Percentiles rank a stretch among this genome's conserved stretches.
Evolutionary conservation across 2,797 vertebrate species (phyloP).

Genomic region (Glyptemys insculpta): DNA sequence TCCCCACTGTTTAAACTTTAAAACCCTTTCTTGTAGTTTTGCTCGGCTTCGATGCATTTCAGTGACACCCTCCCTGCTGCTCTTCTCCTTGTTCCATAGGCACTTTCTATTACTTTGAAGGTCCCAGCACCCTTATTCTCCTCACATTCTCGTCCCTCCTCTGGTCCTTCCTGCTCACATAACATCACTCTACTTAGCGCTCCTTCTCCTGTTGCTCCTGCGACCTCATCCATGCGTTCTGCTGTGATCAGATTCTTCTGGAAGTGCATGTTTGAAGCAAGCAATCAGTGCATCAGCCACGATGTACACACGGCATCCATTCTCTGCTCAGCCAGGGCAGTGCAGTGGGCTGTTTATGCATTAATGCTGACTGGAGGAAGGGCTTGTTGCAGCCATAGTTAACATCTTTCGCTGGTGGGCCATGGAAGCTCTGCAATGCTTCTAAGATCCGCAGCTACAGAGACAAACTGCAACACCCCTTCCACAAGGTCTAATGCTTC

Average conservation of each 20-base stretch:
- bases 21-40: not conserved
- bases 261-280: not conserved
- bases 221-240: not conserved
- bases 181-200: not conserved
- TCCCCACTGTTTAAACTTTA: not conserved
- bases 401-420: not conserved
- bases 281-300: not conserved
- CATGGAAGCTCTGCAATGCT: not conserved
- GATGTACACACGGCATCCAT: not conserved
- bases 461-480: constrained; percentile 9
- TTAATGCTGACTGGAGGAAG: not conserved
- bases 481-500: constrained; percentile 50
- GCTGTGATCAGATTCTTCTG: not conserved
- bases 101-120: not conserved
- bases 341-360: not conserved
- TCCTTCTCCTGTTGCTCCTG: not conserved
- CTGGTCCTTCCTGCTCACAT: not conserved
- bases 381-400: not conserved
- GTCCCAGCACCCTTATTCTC: not conserved
- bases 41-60: not conserved
- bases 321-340: not conserved
- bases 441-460: constrained; percentile 14
- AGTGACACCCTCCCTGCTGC: not conserved
- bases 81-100: not conserved
- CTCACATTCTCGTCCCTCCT: not conserved